Conservation (phyloP, 2,113 vertebrate genomes). For the Sinosuthora webbiana region DNA sequence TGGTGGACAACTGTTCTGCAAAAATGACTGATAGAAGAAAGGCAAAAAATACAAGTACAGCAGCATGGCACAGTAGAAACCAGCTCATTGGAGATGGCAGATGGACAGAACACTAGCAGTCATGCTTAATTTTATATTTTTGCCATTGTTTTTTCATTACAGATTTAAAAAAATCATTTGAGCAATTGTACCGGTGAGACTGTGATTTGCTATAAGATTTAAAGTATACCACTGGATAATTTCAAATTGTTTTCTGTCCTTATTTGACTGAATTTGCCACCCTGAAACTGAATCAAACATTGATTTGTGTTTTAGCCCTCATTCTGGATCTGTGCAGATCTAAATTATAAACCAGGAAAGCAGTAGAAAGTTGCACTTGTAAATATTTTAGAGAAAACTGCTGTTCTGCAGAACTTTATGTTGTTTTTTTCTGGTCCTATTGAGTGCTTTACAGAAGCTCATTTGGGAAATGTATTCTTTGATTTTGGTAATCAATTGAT, state of each 20-base stretch:
- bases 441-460: constrained; percentile 26
- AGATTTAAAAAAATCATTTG: background rate
- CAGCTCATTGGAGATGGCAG: background rate
- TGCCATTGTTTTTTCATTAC: background rate
- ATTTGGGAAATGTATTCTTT: constrained; percentile 45
- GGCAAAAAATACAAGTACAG: background rate
- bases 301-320: constrained; percentile 17
- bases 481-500: constrained; percentile 51
- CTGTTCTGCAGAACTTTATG: background rate
- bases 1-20: background rate
- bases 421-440: background rate
- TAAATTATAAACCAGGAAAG: constrained; percentile 62
- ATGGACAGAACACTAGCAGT: background rate
- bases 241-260: background rate
- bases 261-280: background rate
- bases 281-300: background rate
- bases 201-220: background rate
- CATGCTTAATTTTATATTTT: background rate
- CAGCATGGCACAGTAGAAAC: background rate
- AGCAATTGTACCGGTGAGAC: background rate
- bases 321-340: constrained; percentile 43
- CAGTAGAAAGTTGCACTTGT: constrained; percentile 41
- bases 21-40: background rate
- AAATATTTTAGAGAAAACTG: constrained; percentile 31
- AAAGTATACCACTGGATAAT: background rate